Evolutionary conservation across 2,113 vertebrate species (phyloP), one percentile per base, ranked within the genome.

Genomic region (Zosterops pallidus): DNA sequence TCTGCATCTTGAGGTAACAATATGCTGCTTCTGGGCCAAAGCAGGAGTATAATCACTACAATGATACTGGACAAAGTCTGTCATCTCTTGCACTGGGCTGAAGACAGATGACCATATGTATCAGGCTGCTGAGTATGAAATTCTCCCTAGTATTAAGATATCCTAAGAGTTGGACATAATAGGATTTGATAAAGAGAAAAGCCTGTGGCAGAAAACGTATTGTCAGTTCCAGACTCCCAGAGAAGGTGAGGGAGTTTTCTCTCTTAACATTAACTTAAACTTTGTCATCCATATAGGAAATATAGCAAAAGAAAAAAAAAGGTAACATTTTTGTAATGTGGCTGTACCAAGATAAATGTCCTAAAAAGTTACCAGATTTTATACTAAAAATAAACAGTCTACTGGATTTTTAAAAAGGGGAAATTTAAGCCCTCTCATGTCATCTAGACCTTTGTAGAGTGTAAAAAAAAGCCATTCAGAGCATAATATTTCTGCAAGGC

Each of bases 161-260:
- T 62, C 37, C 20, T 29, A 56, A 44, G 35, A 75, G 29, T 29
- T n/a, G 33, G 31, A 64, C 9, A 4, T 68, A 75, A 53, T 29
- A 90, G 33, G 64, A 81, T 84, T 81, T 71, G 41, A 56, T 82
- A n/a, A 89, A 95, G 52, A 46, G 33, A 95, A 88, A 81, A 78
- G 10, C 31, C 35, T 82, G 52, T 56, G 24, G 33, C 57, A 56
- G 41, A 84, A 92, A 95, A 68, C 6, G 35, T 13, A 17, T 10
- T 53, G 22, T 23, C 39, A 71, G 35, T 70, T 90, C 77, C 72
- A 95, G 14, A n/a, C 22, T 70, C 8, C 60, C 16, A 53, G 74
- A 93, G 55, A 49, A 83, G 17, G 4, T 49, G 44, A 52, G 25
- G 23, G 22, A 5, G 11, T 37, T 53, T 83, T 55, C 6, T 12